A percentile compares a stretch with the other conserved stretches of the same genome.
These are phyloP conservation scores for Carollia perspicillata DNA, from an alignment of 2,113 vertebrate genomes.

Conservation along the genomic window DNA sequence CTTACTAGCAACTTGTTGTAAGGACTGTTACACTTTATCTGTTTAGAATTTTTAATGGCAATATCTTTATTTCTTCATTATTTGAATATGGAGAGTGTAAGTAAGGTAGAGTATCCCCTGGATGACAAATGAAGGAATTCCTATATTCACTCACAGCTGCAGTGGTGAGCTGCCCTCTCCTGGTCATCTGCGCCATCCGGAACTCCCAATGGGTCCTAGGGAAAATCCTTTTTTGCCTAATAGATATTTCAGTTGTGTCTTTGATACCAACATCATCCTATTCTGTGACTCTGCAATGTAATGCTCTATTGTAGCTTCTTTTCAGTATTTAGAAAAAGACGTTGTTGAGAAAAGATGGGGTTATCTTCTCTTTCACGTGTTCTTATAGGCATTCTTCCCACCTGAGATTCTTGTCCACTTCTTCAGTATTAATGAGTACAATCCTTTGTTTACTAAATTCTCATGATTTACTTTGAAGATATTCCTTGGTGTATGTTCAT, in stretches of 20 bases:
- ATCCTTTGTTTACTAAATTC: background rate
- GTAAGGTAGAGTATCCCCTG: slow-evolving; percentile 4
- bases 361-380: background rate
- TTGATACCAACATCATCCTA: background rate
- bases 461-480: slow-evolving; percentile 17
- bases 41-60: slow-evolving; percentile 28
- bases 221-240: slow-evolving; percentile 37
- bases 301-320: background rate
- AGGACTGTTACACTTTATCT: slow-evolving; percentile 25
- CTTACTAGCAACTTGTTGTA: background rate
- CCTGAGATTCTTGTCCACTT: background rate
- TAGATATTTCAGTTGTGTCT: slow-evolving; percentile 20
- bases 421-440: background rate
- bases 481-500: background rate
- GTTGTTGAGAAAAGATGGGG: slow-evolving; percentile 4
- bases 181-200: slow-evolving; percentile 66
- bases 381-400: background rate
- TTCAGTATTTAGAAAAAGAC: background rate
- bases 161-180: slow-evolving; percentile 79
- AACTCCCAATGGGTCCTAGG: slow-evolving; percentile 51
- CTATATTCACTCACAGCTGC: slow-evolving; percentile 40
- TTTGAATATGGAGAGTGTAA: slow-evolving; percentile 16
- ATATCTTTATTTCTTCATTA: background rate
- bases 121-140: slow-evolving; percentile 13
- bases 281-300: slow-evolving; percentile 17